A percentile compares a stretch with the other conserved stretches of the same genome.
phyloP scores from a whole-genome alignment of 2,113 vertebrate genomes.

The Taxidea taxus region DNA sequence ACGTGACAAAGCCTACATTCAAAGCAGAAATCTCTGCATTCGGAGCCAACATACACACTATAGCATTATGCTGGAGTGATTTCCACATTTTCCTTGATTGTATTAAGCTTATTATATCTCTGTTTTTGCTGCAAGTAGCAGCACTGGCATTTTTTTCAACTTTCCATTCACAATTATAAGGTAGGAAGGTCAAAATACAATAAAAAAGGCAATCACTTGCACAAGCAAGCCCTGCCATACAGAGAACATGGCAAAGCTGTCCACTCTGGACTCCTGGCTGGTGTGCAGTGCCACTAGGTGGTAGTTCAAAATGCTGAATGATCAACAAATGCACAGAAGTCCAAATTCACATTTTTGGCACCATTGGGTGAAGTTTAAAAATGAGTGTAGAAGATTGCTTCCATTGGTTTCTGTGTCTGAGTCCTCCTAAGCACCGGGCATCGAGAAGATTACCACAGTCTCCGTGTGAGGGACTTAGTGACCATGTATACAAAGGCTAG shows the following conservation, averaged over 20 bases:
- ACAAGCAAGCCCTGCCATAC: background rate
- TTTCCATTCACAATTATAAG: background rate
- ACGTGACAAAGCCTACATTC: background rate
- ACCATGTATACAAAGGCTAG: background rate
- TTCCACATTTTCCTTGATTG: background rate
- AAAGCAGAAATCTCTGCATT: background rate
- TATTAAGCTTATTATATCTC: conserved; percentile 31
- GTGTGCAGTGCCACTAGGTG: background rate
- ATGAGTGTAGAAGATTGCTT: background rate
- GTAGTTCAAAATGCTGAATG: background rate
- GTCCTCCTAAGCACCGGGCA: background rate
- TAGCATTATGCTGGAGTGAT: background rate
- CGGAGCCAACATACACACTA: background rate
- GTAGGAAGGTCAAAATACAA: background rate
- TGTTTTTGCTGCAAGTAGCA: background rate
- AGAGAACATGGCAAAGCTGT: background rate
- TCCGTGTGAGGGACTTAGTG: background rate
- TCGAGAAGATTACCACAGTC: fast-evolving
- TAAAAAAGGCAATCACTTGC: background rate
- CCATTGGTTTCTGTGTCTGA: background rate
- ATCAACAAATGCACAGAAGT: background rate
- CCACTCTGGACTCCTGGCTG: background rate
- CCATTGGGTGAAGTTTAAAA: background rate
- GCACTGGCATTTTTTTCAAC: background rate
- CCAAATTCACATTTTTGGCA: background rate